Base-by-base conservation (phyloP, 2,888 invertebrate species). In the Adelphocoris suturalis region DNA sequence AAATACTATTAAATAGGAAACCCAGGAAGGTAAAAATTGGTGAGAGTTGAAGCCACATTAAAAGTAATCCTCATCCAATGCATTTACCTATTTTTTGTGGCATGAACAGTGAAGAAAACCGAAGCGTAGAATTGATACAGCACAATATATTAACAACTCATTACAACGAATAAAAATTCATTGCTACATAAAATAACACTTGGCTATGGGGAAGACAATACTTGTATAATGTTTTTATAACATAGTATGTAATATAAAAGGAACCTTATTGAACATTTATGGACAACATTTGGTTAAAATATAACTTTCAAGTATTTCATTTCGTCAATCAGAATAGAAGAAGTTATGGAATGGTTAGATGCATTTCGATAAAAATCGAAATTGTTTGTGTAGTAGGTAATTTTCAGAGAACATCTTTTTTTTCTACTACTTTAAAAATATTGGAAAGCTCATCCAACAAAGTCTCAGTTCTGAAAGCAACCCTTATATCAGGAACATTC, bases 401-500 rank as follows among this genome's bases (percentile, higher is more conserved):
- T 23, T 68, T 27, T 68, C 68, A 68, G 12, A 68, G 68, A 68
- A 27, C 68, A 12, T 68, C 82, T 52, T 89, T 82, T 16, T n/a
- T 82, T 47, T 61, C 82, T 37, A 75, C 89, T 0, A 86, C 96
- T 94, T 96, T 96, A 94, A 98, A 98, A 92, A 98, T 97, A 93
- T 98, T 98, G 90, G 97, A 96, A 89, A 99, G 95, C 93, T 99
- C 99, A 93, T 98, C 98, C 85, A 98, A 95, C 91, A 99, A 94
- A 0, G 99, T 97, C 94, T 99, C 99, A 93, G 97, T 97, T 91
- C 99, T 96, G 94, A 97, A 99, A 90, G 98, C 97, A 87, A 99
- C 97, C 92, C 99, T 96, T 92, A 99, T 99, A 94, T 99, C 98
- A 19, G 99, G 99, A 89, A 99, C 98, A 94, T 99, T 99, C 91